phyloP scores from a whole-genome alignment of 1,140 invertebrate genomes.

The Nasonia longicornis region DNA sequence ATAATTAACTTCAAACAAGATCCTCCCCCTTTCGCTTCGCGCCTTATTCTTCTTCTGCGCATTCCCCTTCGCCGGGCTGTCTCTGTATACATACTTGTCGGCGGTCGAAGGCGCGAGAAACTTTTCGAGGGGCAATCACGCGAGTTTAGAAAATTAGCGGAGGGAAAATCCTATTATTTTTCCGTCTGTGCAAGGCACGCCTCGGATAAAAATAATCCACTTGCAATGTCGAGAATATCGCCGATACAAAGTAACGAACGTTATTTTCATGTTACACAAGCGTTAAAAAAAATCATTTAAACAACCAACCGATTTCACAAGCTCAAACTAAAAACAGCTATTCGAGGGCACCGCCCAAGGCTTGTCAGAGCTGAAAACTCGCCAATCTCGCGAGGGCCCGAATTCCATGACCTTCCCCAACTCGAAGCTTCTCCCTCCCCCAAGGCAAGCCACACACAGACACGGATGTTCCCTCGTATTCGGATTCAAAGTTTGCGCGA shows the following conservation, averaged over 20 bases:
- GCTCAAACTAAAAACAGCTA: background rate
- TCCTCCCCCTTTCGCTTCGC: background rate
- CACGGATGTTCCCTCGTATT: slow-evolving; percentile 28
- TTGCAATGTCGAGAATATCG: background rate
- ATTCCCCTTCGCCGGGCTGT: background rate
- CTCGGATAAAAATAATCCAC: background rate
- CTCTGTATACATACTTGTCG: background rate
- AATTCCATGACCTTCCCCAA: background rate
- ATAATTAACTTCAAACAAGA: slow-evolving; percentile 29
- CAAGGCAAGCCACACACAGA: background rate
- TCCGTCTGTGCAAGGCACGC: too few relatives aligned
- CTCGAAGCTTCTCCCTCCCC: background rate
- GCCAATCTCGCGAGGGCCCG: background rate
- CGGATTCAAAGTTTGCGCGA: slow-evolving; percentile 51
- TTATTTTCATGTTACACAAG: too few relatives aligned
- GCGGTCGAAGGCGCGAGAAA: background rate
- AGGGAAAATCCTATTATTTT: too few relatives aligned
- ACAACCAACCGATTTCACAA: too few relatives aligned
- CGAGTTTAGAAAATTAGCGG: background rate
- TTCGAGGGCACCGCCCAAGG: background rate
- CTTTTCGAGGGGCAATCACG: background rate
- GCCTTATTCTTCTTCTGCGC: background rate
- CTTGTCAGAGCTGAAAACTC: background rate
- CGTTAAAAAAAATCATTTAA: too few relatives aligned
- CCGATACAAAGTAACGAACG: too few relatives aligned